Conservation (phyloP, 2,113 vertebrate genomes). For the Oncorhynchus keta region DNA sequence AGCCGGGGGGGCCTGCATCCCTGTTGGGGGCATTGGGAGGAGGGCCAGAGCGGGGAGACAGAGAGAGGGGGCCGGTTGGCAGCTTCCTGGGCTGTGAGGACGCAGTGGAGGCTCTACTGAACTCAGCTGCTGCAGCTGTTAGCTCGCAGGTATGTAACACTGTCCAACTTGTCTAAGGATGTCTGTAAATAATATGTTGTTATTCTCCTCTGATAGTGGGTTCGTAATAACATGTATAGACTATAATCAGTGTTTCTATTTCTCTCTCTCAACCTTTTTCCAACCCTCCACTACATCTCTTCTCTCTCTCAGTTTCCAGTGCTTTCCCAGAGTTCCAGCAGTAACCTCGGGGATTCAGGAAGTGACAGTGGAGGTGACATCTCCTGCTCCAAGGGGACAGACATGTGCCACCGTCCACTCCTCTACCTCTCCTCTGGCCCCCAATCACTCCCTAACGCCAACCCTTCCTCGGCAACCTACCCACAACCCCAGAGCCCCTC, state of each 20-base stretch:
- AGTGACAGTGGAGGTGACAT: conserved; percentile 82
- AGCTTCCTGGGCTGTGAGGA: conserved; percentile 93
- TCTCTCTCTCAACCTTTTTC: conserved; percentile 72
- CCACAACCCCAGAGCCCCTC: conserved; percentile 83
- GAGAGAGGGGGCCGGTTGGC: conserved; percentile 81
- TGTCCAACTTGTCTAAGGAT: neutral
- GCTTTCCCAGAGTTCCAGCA: conserved; percentile 77
- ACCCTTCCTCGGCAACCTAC: conserved; percentile 74
- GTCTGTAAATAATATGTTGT: neutral
- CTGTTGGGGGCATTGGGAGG: conserved; percentile 71
- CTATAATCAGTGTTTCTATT: neutral
- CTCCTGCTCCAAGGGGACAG: conserved; percentile 80
- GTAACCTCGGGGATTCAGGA: conserved; percentile 72
- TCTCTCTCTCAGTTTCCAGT: conserved; percentile 76
- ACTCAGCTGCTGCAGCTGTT: conserved; percentile 84
- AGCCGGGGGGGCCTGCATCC: conserved; percentile 76
- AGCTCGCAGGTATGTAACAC: conserved; percentile 82
- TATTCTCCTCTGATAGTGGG: neutral
- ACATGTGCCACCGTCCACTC: conserved; percentile 79
- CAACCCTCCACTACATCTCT: conserved; percentile 47
- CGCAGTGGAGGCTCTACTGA: conserved; percentile 90
- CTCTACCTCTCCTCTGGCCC: conserved; percentile 74
- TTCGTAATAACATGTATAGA: no score
- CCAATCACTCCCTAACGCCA: conserved; percentile 70
- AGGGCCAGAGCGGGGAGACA: conserved; percentile 65